Conservation (phyloP, 2,113 vertebrate species). For the Pygathrix nemaeus region DNA sequence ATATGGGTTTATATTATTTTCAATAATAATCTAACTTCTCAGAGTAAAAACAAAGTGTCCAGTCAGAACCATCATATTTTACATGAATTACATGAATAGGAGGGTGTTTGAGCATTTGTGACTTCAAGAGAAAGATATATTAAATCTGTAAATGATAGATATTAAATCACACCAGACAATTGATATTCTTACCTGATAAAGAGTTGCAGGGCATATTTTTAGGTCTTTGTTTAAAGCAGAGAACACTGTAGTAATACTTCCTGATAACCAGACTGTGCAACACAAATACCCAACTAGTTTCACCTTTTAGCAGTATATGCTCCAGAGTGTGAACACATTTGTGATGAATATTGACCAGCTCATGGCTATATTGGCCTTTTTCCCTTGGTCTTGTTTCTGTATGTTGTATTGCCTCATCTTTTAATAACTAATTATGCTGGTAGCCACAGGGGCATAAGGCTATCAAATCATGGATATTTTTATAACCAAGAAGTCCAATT, state of each 20-base stretch:
- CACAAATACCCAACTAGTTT: neutral
- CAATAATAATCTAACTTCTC: constrained; percentile 23
- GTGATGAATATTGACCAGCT: neutral
- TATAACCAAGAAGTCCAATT: neutral
- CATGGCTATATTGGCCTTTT: neutral
- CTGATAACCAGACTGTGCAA: neutral
- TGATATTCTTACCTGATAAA: constrained; percentile 3
- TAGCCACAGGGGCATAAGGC: neutral
- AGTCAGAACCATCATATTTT: neutral
- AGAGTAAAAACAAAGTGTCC: constrained; percentile 10
- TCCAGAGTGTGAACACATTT: neutral
- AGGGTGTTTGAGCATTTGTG: neutral
- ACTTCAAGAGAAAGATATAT: neutral
- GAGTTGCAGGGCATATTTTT: neutral
- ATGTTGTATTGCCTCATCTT: neutral
- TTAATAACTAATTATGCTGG: neutral
- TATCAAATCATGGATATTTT: constrained; percentile 29
- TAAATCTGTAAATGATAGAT: neutral
- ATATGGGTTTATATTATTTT: constrained; percentile 55
- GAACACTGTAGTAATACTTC: neutral
- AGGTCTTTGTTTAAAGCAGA: constrained; percentile 2
- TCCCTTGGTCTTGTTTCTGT: neutral
- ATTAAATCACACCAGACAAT: neutral
- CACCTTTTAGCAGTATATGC: neutral
- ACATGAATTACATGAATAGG: neutral